Evolutionary conservation across 2,113 vertebrate species (phyloP).

Genomic region (Heterochromis multidens): DNA sequence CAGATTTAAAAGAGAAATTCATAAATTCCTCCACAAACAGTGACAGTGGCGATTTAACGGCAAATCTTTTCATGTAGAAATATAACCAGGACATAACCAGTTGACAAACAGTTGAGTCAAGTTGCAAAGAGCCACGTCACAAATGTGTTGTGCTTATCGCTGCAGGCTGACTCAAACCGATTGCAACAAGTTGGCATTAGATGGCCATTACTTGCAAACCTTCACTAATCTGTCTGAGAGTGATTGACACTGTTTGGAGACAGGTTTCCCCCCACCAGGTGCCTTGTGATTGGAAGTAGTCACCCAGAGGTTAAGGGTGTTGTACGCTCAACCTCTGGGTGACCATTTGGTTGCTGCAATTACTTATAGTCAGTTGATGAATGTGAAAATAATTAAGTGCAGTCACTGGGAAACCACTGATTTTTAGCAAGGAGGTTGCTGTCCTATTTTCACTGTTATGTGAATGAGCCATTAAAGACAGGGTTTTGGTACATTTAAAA

Average conservation of each 20-base stretch:
- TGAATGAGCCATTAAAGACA: not conserved
- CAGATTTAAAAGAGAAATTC: not conserved
- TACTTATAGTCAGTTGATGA: not conserved
- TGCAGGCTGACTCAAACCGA: not conserved
- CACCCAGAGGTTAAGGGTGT: not conserved
- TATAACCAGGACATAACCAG: not conserved
- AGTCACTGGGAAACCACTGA: not conserved
- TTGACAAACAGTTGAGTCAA: not conserved
- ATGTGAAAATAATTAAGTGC: not conserved
- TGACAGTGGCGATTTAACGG: not conserved
- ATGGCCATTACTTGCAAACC: not conserved
- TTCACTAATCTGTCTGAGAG: not conserved
- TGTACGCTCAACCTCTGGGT: not conserved
- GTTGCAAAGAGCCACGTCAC: not conserved
- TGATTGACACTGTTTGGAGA: too few species aligned
- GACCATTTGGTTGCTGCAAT: not conserved
- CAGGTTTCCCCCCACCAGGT: too few species aligned
- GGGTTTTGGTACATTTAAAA: not conserved
- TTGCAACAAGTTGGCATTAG: not conserved
- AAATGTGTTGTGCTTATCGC: not conserved
- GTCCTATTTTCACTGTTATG: not conserved
- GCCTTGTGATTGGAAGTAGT: not conserved
- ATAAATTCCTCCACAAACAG: not conserved
- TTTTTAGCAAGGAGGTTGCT: not conserved
- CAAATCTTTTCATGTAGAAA: not conserved